These are phyloP conservation scores for Ceyx margarethae DNA, from an alignment of 2,113 vertebrate genomes.

Conservation along the genomic window DNA sequence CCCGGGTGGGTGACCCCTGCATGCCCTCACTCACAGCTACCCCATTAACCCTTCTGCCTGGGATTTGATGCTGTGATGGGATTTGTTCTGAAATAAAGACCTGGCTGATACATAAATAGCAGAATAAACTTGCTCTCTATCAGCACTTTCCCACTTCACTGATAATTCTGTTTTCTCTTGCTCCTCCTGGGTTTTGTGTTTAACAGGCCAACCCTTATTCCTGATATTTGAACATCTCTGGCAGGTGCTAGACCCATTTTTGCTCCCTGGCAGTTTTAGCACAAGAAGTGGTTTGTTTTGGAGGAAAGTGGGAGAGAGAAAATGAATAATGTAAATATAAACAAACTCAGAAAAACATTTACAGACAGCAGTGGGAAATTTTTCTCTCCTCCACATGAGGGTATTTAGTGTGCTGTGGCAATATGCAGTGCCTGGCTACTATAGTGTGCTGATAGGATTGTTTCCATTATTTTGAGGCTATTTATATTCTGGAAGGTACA, in stretches of 20 bases:
- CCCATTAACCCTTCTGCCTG: not conserved
- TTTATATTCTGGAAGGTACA: conserved; percentile 5
- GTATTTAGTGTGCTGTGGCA: not conserved
- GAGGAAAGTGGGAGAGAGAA: not conserved
- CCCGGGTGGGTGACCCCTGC: not conserved
- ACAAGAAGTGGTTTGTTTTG: not conserved
- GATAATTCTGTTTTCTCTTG: not conserved
- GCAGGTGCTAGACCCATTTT: not conserved
- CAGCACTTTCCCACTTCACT: not conserved
- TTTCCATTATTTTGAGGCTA: not conserved
- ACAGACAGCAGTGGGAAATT: not conserved
- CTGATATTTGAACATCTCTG: not conserved
- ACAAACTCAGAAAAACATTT: not conserved
- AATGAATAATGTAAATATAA: not conserved
- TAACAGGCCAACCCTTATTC: not conserved
- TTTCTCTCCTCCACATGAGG: not conserved
- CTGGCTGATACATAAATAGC: not conserved
- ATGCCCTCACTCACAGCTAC: not conserved
- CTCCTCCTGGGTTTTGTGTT: not conserved
- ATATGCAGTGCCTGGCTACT: not conserved
- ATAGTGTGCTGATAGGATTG: not conserved
- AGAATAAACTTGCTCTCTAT: not conserved
- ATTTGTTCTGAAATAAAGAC: conserved; percentile 15
- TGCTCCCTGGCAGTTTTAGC: not conserved
- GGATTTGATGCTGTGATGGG: not conserved